Percentiles rank a stretch among this genome's conserved stretches.
phyloP scores from a whole-genome alignment of 1,140 invertebrate genomes.

The Camponotus floridanus region DNA sequence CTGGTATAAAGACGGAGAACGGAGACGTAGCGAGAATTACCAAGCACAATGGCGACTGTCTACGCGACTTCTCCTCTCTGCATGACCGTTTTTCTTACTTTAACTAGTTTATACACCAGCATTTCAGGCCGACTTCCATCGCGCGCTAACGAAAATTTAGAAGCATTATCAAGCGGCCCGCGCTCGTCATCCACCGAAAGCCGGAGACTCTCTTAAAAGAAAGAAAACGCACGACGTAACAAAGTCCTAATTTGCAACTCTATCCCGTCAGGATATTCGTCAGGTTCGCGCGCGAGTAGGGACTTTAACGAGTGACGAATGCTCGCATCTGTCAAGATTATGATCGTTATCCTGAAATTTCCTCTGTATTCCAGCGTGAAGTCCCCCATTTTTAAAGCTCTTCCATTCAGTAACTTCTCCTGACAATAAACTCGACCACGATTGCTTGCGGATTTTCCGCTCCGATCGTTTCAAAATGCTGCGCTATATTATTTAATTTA shows the following conservation, averaged over 20 bases:
- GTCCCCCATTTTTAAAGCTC: constrained; percentile 58
- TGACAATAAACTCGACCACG: constrained; percentile 15
- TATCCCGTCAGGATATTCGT: constrained; percentile 54
- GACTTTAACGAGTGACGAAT: constrained; percentile 73
- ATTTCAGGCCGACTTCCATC: constrained; percentile 36
- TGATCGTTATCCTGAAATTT: constrained; percentile 23
- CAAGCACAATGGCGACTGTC: constrained; percentile 56
- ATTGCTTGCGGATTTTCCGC: background rate
- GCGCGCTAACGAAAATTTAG: constrained; percentile 74
- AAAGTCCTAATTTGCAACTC: constrained; percentile 73
- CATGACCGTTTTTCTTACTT: constrained; percentile 74
- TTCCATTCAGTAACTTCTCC: constrained; percentile 29
- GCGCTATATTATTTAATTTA: too few species aligned
- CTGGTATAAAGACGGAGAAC: constrained; percentile 57
- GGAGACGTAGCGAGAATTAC: constrained; percentile 65
- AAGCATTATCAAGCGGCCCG: constrained; percentile 69
- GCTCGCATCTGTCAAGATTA: constrained; percentile 67
- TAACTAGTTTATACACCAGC: constrained; percentile 66
- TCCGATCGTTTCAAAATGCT: constrained; percentile 25
- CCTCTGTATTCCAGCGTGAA: background rate
- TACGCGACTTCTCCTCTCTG: constrained; percentile 59
- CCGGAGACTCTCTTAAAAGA: constrained; percentile 38
- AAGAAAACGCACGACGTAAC: constrained; percentile 60
- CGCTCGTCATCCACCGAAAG: constrained; percentile 11
- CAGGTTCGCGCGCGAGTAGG: background rate